Percentiles rank a stretch among this genome's conserved stretches.
These are phyloP conservation scores for Crambe crambe DNA, from an alignment of 37 sponge, comb jelly and placozoan species.

Conservation along the genomic window DNA sequence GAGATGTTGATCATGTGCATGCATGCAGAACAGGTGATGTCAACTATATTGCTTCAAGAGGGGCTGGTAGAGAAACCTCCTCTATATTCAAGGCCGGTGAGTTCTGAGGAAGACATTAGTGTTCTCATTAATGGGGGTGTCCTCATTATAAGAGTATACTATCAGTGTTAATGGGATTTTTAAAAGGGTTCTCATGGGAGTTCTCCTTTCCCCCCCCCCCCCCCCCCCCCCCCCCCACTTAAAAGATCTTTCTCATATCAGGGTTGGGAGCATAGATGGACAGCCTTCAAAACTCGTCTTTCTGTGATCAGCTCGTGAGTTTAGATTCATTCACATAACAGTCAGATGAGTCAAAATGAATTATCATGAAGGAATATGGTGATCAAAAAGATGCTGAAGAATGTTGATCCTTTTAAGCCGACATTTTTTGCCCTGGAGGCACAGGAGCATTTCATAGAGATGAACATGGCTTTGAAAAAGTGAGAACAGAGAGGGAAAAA, in stretches of 20 bases:
- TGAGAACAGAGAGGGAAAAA: constrained; percentile 1
- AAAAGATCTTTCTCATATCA: background rate
- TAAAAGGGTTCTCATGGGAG: no score
- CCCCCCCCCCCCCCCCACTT: no score
- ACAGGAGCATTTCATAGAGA: constrained; percentile 51
- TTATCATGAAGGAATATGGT: constrained; percentile 50
- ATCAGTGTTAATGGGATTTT: no score
- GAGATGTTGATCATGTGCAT: no score
- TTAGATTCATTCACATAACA: background rate
- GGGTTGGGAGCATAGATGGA: constrained; percentile 30
- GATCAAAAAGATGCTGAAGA: constrained; percentile 55
- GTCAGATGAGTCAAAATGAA: background rate
- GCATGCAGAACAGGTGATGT: no score
- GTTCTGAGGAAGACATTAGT: no score
- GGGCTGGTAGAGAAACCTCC: no score
- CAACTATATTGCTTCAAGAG: no score
- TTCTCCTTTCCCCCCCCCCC: no score
- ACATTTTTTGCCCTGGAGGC: constrained; percentile 53
- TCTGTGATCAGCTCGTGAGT: constrained; percentile 36
- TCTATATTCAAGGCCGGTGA: no score
- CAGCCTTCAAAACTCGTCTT: constrained; percentile 26
- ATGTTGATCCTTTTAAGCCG: constrained; percentile 53
- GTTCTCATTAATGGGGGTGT: no score
- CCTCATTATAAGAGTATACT: no score
- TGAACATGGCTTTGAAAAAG: constrained; percentile 48